These are phyloP conservation scores for Hemibagrus wyckioides DNA, from an alignment of 2,113 vertebrate genomes.

Conservation along the genomic window DNA sequence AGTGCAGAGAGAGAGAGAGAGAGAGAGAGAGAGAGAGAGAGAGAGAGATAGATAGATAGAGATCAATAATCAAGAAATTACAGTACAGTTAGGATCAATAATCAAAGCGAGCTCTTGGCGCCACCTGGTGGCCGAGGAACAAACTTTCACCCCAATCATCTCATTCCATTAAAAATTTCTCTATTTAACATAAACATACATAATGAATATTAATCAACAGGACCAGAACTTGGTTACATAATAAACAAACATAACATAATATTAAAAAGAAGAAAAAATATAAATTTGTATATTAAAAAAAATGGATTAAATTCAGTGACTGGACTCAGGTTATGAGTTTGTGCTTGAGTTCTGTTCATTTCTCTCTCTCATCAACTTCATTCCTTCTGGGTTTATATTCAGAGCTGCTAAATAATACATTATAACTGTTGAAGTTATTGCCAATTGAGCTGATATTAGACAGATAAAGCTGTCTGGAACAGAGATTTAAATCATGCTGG, in stretches of 20 bases:
- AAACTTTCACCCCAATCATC: not conserved
- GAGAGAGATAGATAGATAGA: not conserved
- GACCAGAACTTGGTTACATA: not conserved
- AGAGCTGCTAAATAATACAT: not conserved
- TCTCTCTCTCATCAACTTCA: not conserved
- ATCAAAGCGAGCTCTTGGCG: not conserved
- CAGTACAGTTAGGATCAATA: not conserved
- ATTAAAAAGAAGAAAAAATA: not conserved
- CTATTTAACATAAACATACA: not conserved
- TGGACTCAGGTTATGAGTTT: not conserved
- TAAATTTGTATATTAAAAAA: not conserved
- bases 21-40: not conserved
- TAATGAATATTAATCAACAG: not conserved
- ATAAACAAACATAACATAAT: not conserved
- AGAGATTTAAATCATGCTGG: not conserved
- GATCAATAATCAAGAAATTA: not conserved
- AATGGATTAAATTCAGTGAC: not conserved
- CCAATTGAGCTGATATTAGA: not conserved
- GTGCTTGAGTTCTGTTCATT: not conserved
- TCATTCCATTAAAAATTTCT: not conserved
- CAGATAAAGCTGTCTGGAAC: not conserved
- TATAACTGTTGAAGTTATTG: not conserved
- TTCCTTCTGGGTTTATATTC: not conserved
- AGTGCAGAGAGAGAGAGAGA: not conserved
- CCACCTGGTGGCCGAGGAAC: not conserved